phyloP scores from a whole-genome alignment of 2,113 vertebrate genomes.

The Edolisoma coerulescens region DNA sequence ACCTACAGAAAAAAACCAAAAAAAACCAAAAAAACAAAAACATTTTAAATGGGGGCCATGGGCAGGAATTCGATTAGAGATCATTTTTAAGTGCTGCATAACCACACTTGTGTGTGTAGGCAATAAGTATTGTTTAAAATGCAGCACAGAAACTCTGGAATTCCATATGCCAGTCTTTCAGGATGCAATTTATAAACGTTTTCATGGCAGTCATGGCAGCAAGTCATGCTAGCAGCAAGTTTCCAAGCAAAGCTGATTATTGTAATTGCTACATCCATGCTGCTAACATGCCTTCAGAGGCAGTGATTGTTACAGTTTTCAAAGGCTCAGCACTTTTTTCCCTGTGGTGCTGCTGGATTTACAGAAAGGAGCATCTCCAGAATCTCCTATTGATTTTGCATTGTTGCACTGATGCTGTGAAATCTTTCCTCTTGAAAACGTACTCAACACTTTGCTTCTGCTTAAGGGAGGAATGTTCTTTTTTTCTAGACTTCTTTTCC shows the following conservation, averaged over 20 bases:
- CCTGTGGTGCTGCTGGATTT: neutral
- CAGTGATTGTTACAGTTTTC: neutral
- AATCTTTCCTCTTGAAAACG: neutral
- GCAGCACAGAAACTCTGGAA: neutral
- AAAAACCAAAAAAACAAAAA: too few relatives aligned
- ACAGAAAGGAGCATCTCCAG: neutral
- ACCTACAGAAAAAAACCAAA: constrained; percentile 79
- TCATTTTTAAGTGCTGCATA: neutral
- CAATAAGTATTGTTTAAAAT: neutral
- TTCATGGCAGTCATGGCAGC: neutral
- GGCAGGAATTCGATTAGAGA: neutral
- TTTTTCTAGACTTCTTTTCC: neutral
- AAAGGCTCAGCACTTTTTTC: constrained; percentile 14
- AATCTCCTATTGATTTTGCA: neutral
- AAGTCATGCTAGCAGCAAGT: constrained; percentile 21
- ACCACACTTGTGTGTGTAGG: neutral
- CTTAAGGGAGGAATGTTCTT: neutral
- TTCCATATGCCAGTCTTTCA: neutral
- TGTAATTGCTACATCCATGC: constrained; percentile 23
- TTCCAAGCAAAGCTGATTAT: neutral
- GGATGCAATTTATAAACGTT: neutral
- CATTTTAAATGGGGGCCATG: neutral
- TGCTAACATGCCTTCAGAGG: constrained; percentile 16
- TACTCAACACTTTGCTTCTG: neutral
- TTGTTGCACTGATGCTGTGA: neutral